These are phyloP conservation scores for Mobula birostris DNA, from an alignment of 2,113 vertebrate genomes.

Conservation along the genomic window DNA sequence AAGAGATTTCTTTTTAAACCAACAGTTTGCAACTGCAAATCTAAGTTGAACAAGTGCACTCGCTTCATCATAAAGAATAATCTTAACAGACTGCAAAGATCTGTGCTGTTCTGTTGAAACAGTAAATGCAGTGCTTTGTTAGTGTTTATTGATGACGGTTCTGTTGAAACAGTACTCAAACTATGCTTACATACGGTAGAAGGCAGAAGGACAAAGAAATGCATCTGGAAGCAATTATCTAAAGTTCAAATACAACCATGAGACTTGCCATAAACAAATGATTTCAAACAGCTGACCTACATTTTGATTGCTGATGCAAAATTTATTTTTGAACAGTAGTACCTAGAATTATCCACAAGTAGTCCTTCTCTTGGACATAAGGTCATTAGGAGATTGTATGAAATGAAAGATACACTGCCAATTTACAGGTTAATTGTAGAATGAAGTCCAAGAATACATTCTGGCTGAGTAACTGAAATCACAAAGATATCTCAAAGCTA, in stretches of 20 bases:
- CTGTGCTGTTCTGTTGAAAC: neutral
- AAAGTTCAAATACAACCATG: neutral
- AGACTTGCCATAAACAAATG: neutral
- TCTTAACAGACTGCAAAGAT: neutral
- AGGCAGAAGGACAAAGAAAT: neutral
- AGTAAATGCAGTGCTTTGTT: too few species aligned
- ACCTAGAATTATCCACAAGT: neutral
- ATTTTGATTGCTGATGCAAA: conserved; percentile 13
- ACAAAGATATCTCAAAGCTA: neutral
- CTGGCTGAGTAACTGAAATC: neutral
- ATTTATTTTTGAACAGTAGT: conserved; percentile 22
- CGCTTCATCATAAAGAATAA: neutral
- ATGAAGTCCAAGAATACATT: neutral
- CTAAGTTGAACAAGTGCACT: conserved; percentile 43
- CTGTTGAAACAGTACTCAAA: neutral
- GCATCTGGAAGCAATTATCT: conserved; percentile 28
- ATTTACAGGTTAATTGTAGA: neutral
- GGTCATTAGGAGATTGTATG: neutral
- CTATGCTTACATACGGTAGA: neutral
- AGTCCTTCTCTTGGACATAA: neutral
- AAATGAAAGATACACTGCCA: neutral
- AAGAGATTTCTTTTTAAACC: conserved; percentile 34
- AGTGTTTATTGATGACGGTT: too few species aligned
- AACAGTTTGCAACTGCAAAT: conserved; percentile 22
- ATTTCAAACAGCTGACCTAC: conserved; percentile 18